A percentile compares a stretch with the other conserved stretches of the same genome.
Conservation (phyloP, 2,797 vertebrate species). For the Leontocebus nigricollis region DNA sequence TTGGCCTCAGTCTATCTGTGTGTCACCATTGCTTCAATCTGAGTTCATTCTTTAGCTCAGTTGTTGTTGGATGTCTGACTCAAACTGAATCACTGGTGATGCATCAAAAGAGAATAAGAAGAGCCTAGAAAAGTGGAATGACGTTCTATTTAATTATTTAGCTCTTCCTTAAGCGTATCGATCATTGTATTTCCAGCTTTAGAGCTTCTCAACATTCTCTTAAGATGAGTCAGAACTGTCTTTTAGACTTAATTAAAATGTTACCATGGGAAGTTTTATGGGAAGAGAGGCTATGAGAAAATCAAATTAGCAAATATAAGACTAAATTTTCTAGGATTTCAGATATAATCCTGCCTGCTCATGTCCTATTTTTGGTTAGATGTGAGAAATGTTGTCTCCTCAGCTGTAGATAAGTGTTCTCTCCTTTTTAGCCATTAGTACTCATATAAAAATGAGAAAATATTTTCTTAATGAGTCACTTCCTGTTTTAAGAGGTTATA, state of each 20-base stretch:
- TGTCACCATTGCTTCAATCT: not conserved
- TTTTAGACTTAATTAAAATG: not conserved
- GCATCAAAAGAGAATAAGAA: not conserved
- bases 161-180: not conserved
- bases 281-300: constrained; percentile 23
- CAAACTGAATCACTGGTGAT: not conserved
- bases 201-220: not conserved
- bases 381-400: not conserved
- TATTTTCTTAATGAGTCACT: not conserved
- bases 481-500: not conserved
- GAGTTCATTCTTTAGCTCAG: not conserved
- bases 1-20: not conserved
- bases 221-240: constrained; percentile 21
- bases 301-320: constrained; percentile 2
- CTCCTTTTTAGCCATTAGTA: not conserved
- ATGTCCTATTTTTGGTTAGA: not conserved
- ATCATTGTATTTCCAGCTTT: not conserved
- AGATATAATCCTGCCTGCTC: not conserved
- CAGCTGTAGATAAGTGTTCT: not conserved
- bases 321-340: constrained; percentile 11
- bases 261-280: not conserved
- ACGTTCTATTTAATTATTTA: not conserved
- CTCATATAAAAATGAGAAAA: not conserved
- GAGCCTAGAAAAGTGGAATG: not conserved
- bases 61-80: not conserved